A percentile compares a stretch with the other conserved stretches of the same genome.
Evolutionary conservation across 2,113 vertebrate genomes (phyloP).

Genomic region (Ophthalmolycus amberensis): DNA sequence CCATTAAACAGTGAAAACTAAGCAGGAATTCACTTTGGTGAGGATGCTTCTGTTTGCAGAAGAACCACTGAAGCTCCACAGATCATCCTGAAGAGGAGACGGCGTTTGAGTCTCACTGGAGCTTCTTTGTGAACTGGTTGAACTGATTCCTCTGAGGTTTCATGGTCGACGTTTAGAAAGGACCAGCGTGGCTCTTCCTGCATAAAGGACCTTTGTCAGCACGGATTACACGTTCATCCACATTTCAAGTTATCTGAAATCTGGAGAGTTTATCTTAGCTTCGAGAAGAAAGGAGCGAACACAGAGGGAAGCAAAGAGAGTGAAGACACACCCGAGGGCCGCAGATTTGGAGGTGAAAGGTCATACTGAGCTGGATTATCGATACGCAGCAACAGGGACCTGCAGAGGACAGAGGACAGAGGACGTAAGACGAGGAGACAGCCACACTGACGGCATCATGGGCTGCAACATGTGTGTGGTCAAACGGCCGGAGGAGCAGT

Average conservation of each 20-base stretch:
- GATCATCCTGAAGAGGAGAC: background rate
- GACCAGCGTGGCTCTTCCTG: background rate
- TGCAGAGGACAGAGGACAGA: background rate
- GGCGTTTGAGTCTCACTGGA: background rate
- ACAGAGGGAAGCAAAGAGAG: background rate
- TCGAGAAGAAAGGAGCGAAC: background rate
- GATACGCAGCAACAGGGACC: background rate
- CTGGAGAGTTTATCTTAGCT: background rate
- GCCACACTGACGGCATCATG: slow-evolving; percentile 73
- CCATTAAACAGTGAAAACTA: too few species aligned
- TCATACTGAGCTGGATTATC: slow-evolving; percentile 30
- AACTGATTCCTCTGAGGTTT: background rate
- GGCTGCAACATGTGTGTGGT: slow-evolving; percentile 92
- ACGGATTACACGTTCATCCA: background rate
- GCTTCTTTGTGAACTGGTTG: background rate
- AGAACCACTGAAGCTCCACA: background rate
- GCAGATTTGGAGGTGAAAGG: slow-evolving; percentile 9
- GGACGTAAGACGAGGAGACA: background rate
- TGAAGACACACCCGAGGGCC: background rate
- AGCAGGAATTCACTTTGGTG: background rate
- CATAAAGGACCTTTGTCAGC: background rate
- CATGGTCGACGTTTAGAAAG: background rate
- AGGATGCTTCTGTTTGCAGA: background rate
- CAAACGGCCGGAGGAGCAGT: slow-evolving; percentile 90
- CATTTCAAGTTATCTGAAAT: background rate